Base-by-base conservation (phyloP, 1,140 invertebrate genomes). In the Orius insidiosus region DNA sequence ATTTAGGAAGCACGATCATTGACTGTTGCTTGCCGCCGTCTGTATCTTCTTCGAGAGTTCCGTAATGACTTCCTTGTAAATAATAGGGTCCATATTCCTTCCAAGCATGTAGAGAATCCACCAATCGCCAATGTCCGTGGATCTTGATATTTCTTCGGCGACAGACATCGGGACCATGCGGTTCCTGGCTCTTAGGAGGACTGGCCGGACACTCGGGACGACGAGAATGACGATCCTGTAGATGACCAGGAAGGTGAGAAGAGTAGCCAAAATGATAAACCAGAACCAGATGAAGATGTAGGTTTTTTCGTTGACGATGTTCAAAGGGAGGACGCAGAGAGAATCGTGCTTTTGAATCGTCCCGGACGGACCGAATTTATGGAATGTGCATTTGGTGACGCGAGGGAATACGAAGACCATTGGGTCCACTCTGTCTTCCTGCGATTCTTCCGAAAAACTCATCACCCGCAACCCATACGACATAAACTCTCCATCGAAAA, bases 281-380 rank as follows among this genome's bases (percentile, higher is more conserved):
- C 86, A 92, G 61, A 90, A 90, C 87, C 83, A 92, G 45, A 90
- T 74, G 66, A 88, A 85, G 48, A 90, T 84, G 68, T 86, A 90
- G 0, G 81, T 88, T 63, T n/a, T 93, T 62, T 93, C 87, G 62
- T 92, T 92, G 55, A 93, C 83, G 50, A 93, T 89, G 61, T 93
- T 93, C 18, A 90, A 61, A 0, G 87, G 86, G 11, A 94, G 66
- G 18, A 93, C 72, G 60, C 88, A 94, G 10, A 92, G 69, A 10
- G 85, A 85, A 63, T 92, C 88, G 64, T 87, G 84, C 15, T 74
- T 79, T 60, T 89, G 82, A 8, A 92, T 74, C 1, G 75, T 76
- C 31, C 85, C 85, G 0, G 83, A 84, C 1, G 85, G 67, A 64
- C 86, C 87, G 59, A 78, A 90, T 63, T 89, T 90, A 64, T 88